phyloP scores from a whole-genome alignment of 2,888 invertebrate genomes.

The Lacanobia oleracea region DNA sequence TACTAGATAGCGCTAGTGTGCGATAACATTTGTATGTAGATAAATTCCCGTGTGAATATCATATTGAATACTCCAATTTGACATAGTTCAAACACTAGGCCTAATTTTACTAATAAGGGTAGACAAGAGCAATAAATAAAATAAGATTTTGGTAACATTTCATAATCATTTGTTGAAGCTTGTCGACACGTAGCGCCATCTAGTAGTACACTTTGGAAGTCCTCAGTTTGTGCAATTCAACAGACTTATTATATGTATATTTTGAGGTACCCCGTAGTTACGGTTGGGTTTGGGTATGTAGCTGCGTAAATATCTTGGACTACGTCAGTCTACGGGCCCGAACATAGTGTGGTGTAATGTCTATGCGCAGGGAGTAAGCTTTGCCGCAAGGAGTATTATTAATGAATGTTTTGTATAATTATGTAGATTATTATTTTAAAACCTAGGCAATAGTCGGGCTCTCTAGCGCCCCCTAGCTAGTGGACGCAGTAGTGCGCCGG shows the following conservation, averaged over 20 bases:
- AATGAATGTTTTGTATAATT: conserved; percentile 83
- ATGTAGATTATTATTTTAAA: conserved; percentile 76
- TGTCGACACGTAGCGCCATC: conserved; percentile 57
- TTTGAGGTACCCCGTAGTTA: conserved; percentile 77
- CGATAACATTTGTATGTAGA: conserved; percentile 38
- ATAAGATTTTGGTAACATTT: conserved; percentile 42
- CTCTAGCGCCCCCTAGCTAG: conserved; percentile 80
- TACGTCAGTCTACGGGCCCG: conserved; percentile 66
- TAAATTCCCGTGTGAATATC: conserved; percentile 32
- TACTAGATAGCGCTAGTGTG: conserved; percentile 60
- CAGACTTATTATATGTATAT: conserved; percentile 70
- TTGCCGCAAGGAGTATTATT: conserved; percentile 77
- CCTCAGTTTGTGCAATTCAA: conserved; percentile 69
- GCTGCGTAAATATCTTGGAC: conserved; percentile 67
- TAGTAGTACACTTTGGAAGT: conserved; percentile 56
- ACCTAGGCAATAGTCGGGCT: conserved; percentile 74
- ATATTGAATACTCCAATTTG: conserved; percentile 42
- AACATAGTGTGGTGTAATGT: conserved; percentile 74
- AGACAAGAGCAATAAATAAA: conserved; percentile 54
- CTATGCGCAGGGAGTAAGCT: conserved; percentile 79
- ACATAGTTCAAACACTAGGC: conserved; percentile 56
- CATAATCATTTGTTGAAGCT: conserved; percentile 26
- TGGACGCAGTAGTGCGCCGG: conserved; percentile 81
- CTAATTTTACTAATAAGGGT: conserved; percentile 58
- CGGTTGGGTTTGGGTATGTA: conserved; percentile 77